Base-by-base conservation (phyloP, 2,797 vertebrate species). In the Heliangelus exortis region DNA sequence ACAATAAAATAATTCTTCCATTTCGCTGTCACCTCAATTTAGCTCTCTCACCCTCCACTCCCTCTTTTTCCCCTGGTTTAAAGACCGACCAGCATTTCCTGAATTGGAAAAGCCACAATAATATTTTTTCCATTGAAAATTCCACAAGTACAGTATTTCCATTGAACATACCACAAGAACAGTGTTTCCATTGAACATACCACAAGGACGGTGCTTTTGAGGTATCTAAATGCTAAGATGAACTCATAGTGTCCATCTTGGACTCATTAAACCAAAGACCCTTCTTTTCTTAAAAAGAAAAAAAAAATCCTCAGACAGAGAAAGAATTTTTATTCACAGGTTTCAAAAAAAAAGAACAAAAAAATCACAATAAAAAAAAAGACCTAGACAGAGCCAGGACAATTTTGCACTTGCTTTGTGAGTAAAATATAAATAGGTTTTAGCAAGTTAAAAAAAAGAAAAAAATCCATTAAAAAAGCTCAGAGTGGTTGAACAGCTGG, bases 371-470 rank as follows among this genome's bases (percentile, higher is more conserved):
- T 97, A 97, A 97, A 98, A 97, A 98, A 97, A 96, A 97, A 98
- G 96, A 97, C 84, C 73, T 85, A 61, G 83, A 89, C 45, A 77
- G 88, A 97, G 96, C 97, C 97, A 98, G 97, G 95, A 93, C 93
- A 97, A 97, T 97, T 97, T 96, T 98, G 97, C 97, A 98, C 97
- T 98, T 98, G 97, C 96, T 97, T 97, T 96, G 96, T 95, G 96
- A 97, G 94, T 98, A 97, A 97, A 97, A 97, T 98, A 98, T 96
- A 98, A 98, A 98, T 98, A 98, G 97, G 93, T 95, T 96, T 98
- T 96, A 97, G 95, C 95, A 95, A 96, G 96, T 95, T 84, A 76
- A 94, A 96, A 92, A 94, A 90, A 97, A 96, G 91, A 96, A 92
- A 97, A 96, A 96, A 97, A 95, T 96, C 97, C 95, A 96, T 97